Evolutionary conservation across 1,140 invertebrate genomes (phyloP).

Genomic region (Nylanderia fulva): DNA sequence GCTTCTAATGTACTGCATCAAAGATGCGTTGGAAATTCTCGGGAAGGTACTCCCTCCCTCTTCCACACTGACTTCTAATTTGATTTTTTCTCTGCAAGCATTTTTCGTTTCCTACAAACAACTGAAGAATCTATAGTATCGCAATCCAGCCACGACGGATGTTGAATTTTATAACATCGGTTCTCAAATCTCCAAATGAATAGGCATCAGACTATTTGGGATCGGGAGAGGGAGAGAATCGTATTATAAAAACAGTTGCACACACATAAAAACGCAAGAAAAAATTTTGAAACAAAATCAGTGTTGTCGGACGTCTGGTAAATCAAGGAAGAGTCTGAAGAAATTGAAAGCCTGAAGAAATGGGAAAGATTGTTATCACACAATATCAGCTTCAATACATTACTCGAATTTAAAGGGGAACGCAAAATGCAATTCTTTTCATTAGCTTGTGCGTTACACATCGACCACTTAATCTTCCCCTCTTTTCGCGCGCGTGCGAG

Average conservation of each 20-base stretch:
- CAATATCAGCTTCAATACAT: background rate
- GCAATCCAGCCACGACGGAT: constrained; percentile 31
- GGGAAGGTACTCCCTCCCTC: background rate
- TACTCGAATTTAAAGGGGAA: background rate
- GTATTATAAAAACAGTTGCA: constrained; percentile 34
- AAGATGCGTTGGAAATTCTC: constrained; percentile 40
- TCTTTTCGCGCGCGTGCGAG: background rate
- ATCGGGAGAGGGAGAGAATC: background rate
- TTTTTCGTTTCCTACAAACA: constrained; percentile 57
- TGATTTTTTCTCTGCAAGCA: constrained; percentile 44
- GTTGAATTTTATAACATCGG: constrained; percentile 60
- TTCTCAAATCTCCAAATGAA: constrained; percentile 56
- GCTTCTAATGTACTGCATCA: background rate
- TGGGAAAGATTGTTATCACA: background rate
- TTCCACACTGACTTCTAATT: constrained; percentile 40
- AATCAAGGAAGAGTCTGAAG: constrained; percentile 9
- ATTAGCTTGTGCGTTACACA: background rate
- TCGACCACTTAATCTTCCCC: background rate
- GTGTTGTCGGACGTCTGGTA: constrained; percentile 7
- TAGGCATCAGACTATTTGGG: constrained; percentile 53
- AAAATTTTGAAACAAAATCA: constrained; percentile 24
- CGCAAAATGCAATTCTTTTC: constrained; percentile 32
- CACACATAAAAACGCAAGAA: constrained; percentile 10
- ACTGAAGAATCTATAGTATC: constrained; percentile 61
- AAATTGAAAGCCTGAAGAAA: constrained; percentile 19